Evolutionary conservation across 2,113 vertebrate species (phyloP).

Genomic region (Todiramphus saurophagus): DNA sequence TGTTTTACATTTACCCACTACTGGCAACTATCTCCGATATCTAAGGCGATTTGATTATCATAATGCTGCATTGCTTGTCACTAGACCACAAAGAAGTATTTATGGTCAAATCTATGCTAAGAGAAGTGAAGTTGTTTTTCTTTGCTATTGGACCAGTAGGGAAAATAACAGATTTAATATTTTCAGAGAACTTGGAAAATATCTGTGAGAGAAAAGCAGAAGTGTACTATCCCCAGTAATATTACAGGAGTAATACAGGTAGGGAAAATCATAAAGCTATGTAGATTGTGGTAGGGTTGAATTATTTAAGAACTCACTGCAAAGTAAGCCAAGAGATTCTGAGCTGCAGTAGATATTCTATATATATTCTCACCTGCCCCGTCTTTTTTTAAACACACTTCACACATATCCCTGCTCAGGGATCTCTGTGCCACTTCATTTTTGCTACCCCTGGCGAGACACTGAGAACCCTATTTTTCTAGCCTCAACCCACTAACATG

Average conservation of each 20-base stretch:
- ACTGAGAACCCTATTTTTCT: not conserved
- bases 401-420: not conserved
- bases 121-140: not conserved
- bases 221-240: not conserved
- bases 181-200: not conserved
- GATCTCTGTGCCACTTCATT: not conserved
- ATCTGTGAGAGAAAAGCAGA: not conserved
- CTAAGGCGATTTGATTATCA: not conserved
- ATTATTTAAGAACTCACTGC: not conserved
- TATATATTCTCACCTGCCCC: not conserved
- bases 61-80: not conserved
- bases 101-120: not conserved
- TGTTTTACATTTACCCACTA: not conserved
- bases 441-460: not conserved
- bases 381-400: not conserved
- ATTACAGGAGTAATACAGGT: not conserved
- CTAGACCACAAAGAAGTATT: not conserved
- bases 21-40: not conserved
- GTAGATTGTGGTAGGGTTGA: no score
- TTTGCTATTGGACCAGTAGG: not conserved
- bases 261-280: not conserved
- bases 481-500: accelerated
- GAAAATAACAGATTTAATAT: not conserved
- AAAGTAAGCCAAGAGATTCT: not conserved
- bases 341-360: not conserved